Evolutionary conservation across 2,113 vertebrate genomes (phyloP).

Genomic region (Gymnorhina tibicen): DNA sequence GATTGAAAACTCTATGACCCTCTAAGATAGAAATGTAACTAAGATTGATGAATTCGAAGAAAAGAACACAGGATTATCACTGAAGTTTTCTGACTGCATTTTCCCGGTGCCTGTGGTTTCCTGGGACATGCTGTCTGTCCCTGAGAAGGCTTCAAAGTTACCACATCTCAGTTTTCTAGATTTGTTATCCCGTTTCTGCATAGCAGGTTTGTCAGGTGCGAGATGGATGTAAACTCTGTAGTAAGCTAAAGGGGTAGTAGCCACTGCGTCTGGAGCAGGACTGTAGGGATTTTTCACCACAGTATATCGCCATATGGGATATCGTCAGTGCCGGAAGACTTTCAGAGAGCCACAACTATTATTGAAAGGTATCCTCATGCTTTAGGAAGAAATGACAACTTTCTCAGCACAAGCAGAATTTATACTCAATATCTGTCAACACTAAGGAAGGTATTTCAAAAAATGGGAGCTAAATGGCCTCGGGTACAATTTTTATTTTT

Average conservation of each 20-base stretch:
- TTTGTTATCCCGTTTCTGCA: neutral
- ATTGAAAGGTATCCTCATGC: neutral
- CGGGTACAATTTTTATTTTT: accelerated
- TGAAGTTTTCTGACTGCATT: neutral
- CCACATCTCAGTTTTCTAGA: accelerated
- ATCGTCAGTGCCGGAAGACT: neutral
- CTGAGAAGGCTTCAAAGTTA: neutral
- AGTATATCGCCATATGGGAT: neutral
- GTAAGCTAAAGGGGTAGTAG: neutral
- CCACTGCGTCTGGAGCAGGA: neutral
- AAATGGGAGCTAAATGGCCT: neutral
- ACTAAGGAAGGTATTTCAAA: neutral
- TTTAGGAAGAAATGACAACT: neutral
- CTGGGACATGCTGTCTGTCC: neutral
- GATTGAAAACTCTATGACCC: neutral
- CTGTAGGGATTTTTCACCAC: neutral
- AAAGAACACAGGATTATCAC: neutral
- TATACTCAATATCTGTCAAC: neutral
- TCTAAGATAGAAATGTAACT: neutral
- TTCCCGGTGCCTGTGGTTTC: neutral
- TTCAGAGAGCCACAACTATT: neutral
- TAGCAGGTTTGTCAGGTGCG: neutral
- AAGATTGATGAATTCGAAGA: neutral
- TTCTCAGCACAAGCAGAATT: neutral
- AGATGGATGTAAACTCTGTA: neutral